These are phyloP conservation scores for Cylindroiulus punctatus DNA, from an alignment of 2,888 invertebrate genomes.

Conservation along the genomic window DNA sequence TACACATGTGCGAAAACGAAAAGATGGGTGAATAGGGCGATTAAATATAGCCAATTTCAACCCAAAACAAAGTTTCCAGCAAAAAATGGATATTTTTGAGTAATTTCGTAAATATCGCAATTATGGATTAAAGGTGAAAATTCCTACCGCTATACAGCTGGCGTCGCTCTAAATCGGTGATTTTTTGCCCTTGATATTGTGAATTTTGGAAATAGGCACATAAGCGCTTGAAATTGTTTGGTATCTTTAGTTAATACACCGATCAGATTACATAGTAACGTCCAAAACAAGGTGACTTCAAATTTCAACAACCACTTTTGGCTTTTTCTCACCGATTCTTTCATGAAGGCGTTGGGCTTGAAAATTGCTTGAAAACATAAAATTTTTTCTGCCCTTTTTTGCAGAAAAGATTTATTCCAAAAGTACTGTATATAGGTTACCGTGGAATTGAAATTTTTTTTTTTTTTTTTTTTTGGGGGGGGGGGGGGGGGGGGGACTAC, in stretches of 20 bases:
- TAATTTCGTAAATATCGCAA: slow-evolving; percentile 22
- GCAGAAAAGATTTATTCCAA: too few relatives aligned
- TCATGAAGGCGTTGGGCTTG: too few relatives aligned
- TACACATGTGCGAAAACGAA: not conserved
- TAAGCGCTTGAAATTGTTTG: not conserved
- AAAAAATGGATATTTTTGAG: not conserved
- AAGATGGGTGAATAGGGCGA: not conserved
- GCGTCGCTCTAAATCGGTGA: not conserved
- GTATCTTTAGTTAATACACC: not conserved
- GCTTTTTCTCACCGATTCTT: not conserved
- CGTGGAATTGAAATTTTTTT: too few relatives aligned
- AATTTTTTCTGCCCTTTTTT: too few relatives aligned
- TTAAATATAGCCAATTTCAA: not conserved
- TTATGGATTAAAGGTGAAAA: not conserved
- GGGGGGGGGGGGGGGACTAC: too few relatives aligned
- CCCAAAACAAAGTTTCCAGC: not conserved
- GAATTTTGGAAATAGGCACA: not conserved
- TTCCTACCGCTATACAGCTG: not conserved
- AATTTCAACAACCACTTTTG: not conserved
- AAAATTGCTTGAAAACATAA: too few relatives aligned
- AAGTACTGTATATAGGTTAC: too few relatives aligned
- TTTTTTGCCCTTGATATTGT: not conserved
- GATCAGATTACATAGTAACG: not conserved
- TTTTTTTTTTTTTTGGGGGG: too few relatives aligned
- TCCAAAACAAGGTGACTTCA: not conserved